Evolutionary conservation across 2,888 invertebrate genomes (phyloP).

Genomic region (Drosophila sordidapex): DNA sequence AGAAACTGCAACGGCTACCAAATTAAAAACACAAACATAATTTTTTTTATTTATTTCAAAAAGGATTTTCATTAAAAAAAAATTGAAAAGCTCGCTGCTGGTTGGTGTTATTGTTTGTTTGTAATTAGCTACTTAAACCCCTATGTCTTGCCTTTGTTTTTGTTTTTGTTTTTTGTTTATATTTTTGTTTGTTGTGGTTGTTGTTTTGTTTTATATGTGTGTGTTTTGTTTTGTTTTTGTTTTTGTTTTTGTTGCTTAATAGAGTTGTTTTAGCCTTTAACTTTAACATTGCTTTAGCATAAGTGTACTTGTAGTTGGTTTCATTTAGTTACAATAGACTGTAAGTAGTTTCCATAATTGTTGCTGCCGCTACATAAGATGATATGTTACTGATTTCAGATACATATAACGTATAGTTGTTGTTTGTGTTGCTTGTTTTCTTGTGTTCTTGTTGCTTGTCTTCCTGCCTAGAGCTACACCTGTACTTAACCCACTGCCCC

Average conservation of each 20-base stretch:
- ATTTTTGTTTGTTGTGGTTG: slow-evolving; percentile 26
- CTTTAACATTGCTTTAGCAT: slow-evolving; percentile 57
- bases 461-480: slow-evolving; percentile 30
- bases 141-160: slow-evolving; percentile 53
- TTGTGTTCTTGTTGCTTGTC: slow-evolving; percentile 20
- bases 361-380: slow-evolving; percentile 80
- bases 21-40: slow-evolving; percentile 22
- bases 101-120: slow-evolving; percentile 24
- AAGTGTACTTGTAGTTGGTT: slow-evolving; percentile 61
- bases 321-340: slow-evolving; percentile 62
- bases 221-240: slow-evolving; percentile 6
- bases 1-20: slow-evolving; percentile 34
- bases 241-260: slow-evolving; percentile 13
- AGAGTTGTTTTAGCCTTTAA: slow-evolving; percentile 44
- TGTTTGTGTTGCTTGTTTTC: slow-evolving; percentile 21
- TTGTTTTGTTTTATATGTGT: slow-evolving; percentile 15
- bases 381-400: slow-evolving; percentile 82
- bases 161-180: slow-evolving; percentile 8
- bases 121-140: slow-evolving; percentile 61
- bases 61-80: slow-evolving; percentile 2
- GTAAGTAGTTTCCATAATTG: slow-evolving; percentile 52
- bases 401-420: slow-evolving; percentile 28
- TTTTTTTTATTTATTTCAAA: slow-evolving; percentile 17
- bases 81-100: slow-evolving; percentile 20
- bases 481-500: slow-evolving; percentile 24